These are phyloP conservation scores for Trachemys scripta DNA, from an alignment of 2,113 vertebrate species.

Conservation along the genomic window DNA sequence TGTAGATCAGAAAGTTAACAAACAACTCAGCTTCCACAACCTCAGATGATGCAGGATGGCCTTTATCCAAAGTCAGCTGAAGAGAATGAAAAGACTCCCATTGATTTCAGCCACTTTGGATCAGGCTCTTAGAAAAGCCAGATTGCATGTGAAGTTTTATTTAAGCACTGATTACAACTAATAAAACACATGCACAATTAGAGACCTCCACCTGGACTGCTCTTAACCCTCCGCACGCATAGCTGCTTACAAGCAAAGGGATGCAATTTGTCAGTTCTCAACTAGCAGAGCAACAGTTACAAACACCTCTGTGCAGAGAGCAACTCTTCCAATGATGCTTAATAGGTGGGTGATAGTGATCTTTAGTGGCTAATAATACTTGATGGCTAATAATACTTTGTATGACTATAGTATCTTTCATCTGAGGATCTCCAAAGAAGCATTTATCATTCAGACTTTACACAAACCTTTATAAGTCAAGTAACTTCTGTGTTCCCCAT, in stretches of 20 bases:
- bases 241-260: not conserved
- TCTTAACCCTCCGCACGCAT: not conserved
- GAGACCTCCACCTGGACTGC: not conserved
- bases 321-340: not conserved
- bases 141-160: not conserved
- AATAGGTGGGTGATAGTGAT: not conserved
- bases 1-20: not conserved
- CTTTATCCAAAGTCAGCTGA: fast-evolving
- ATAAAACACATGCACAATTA: not conserved
- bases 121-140: not conserved
- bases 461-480: fast-evolving
- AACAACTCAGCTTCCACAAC: not conserved
- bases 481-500: not conserved
- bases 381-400: fast-evolving
- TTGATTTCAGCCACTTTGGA: not conserved
- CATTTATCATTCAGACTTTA: not conserved
- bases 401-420: not conserved
- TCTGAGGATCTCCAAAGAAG: not conserved
- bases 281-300: not conserved
- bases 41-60: not conserved
- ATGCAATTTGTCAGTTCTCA: not conserved
- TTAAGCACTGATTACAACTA: not conserved
- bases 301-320: not conserved
- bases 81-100: not conserved
- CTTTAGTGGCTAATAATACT: fast-evolving